Percentiles rank a stretch among this genome's conserved stretches.
phyloP scores from a whole-genome alignment of 2,888 invertebrate genomes.

The Galeruca laticollis region DNA sequence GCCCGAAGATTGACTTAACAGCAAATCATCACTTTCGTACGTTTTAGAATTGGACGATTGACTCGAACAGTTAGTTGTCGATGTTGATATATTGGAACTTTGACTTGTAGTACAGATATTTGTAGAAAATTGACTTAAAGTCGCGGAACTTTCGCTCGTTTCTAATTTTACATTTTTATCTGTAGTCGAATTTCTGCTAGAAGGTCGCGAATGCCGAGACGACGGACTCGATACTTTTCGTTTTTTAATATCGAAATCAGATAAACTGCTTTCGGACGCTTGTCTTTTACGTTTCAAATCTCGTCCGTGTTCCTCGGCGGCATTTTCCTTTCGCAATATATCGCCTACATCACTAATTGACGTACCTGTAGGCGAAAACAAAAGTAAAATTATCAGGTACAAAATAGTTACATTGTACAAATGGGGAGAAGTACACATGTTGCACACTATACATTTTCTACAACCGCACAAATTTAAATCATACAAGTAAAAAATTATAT shows the following conservation, averaged over 20 bases:
- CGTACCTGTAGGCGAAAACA: slow-evolving; percentile 33
- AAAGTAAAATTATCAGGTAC: neutral
- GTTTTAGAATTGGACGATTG: neutral
- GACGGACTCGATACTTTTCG: slow-evolving; percentile 33
- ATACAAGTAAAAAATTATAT: too few relatives aligned
- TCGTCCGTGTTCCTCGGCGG: slow-evolving; percentile 14
- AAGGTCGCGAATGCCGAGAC: slow-evolving; percentile 15
- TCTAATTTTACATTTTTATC: too few relatives aligned
- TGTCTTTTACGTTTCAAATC: slow-evolving; percentile 49
- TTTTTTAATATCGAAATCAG: slow-evolving; percentile 53
- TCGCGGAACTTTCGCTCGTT: too few relatives aligned
- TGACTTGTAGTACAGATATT: too few relatives aligned
- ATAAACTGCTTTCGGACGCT: slow-evolving; percentile 58
- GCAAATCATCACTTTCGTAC: slow-evolving; percentile 4
- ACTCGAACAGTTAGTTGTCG: slow-evolving; percentile 4
- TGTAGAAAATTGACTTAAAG: too few relatives aligned
- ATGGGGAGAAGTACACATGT: too few relatives aligned
- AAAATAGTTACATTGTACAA: too few relatives aligned
- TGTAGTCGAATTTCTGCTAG: slow-evolving; percentile 3
- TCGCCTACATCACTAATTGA: slow-evolving; percentile 20
- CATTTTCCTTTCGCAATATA: slow-evolving; percentile 10
- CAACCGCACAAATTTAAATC: too few relatives aligned
- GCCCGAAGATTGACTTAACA: slow-evolving; percentile 40
- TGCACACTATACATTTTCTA: too few relatives aligned
- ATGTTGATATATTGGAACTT: too few relatives aligned